Percentiles rank a stretch among this genome's conserved stretches.
phyloP scores from a whole-genome alignment of 2,888 invertebrate species.

The Clitarchus hookeri region DNA sequence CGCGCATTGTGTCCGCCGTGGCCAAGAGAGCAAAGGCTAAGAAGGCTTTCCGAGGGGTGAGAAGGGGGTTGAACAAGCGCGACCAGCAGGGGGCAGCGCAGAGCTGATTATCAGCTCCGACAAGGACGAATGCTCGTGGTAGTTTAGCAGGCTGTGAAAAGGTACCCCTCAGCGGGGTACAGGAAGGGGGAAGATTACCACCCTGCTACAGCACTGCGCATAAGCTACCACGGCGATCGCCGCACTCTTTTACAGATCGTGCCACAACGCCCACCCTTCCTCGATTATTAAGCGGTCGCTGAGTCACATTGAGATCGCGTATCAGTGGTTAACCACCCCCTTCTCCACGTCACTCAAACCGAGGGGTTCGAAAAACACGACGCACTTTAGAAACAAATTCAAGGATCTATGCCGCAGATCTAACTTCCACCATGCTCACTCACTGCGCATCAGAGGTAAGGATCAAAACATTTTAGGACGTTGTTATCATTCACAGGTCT shows the following conservation, averaged over 20 bases:
- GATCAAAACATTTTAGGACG: no score
- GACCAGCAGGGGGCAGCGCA: not conserved
- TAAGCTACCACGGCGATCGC: not conserved
- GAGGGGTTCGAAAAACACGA: no score
- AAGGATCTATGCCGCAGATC: no score
- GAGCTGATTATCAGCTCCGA: slow-evolving; percentile 14
- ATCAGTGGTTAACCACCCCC: not conserved
- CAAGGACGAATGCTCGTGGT: slow-evolving; percentile 2
- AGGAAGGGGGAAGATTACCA: not conserved
- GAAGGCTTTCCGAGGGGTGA: not conserved
- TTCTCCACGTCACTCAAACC: not conserved
- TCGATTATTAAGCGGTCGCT: not conserved
- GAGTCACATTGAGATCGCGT: not conserved
- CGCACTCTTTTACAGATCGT: not conserved
- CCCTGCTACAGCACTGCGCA: not conserved
- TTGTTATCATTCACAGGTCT: no score
- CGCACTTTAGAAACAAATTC: no score
- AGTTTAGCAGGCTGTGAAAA: slow-evolving; percentile 14
- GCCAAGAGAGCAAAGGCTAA: not conserved
- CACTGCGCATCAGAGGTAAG: no score
- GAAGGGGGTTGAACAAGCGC: not conserved
- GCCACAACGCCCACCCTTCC: not conserved
- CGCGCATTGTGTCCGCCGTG: not conserved
- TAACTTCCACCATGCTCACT: no score
- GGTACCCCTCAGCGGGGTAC: not conserved